Evolutionary conservation across 2,797 vertebrate species (phyloP).

Genomic region (Coracias cyanogaster): DNA sequence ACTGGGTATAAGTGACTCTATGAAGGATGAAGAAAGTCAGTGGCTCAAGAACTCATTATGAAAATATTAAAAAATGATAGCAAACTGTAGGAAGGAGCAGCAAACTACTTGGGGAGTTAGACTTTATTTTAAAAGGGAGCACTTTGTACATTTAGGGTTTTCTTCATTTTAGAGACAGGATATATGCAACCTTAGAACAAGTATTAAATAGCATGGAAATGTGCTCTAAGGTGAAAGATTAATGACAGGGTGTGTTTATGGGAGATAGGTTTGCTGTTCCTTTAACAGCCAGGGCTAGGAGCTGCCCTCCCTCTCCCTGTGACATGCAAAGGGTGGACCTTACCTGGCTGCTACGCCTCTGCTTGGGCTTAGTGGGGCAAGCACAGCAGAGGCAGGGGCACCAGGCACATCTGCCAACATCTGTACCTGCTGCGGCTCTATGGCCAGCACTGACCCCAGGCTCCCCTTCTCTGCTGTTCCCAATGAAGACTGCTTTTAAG

Average conservation of each 20-base stretch:
- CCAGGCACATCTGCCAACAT: not conserved
- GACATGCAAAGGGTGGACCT: constrained; percentile 25
- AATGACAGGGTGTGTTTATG: not conserved
- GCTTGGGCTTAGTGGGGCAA: not conserved
- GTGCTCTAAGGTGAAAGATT: not conserved
- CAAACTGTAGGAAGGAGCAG: not conserved
- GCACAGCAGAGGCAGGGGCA: not conserved
- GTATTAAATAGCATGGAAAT: not conserved
- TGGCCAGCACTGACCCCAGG: not conserved
- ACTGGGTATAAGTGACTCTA: not conserved
- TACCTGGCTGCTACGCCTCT: not conserved
- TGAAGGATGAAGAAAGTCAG: not conserved
- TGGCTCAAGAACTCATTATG: not conserved
- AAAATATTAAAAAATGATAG: not conserved
- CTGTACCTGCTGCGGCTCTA: fast-evolving
- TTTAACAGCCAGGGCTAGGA: constrained; percentile 5
- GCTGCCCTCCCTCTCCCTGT: not conserved
- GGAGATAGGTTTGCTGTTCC: not conserved
- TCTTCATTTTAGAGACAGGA: not conserved
- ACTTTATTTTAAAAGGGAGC: not conserved
- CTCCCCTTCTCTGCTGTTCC: not conserved
- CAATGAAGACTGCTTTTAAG: not conserved
- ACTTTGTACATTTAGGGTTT: not conserved
- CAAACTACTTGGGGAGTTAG: not conserved
- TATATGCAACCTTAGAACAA: not conserved